These are phyloP conservation scores for Catharus bicknelli DNA, from an alignment of 2,113 vertebrate species.

Conservation along the genomic window DNA sequence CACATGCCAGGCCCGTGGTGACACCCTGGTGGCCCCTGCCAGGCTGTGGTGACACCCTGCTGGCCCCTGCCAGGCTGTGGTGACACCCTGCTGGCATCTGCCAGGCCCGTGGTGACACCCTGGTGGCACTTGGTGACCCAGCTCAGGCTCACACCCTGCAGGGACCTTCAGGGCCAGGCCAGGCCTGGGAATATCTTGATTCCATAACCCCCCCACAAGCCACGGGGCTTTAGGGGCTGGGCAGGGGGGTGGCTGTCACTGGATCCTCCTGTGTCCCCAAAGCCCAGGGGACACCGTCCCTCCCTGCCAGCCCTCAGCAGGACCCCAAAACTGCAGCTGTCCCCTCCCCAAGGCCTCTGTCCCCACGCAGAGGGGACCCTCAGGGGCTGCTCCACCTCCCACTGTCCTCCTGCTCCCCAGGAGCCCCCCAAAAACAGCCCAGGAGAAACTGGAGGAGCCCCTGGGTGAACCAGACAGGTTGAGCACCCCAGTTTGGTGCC, in stretches of 20 bases:
- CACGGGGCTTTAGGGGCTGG: neutral
- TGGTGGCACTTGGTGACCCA: neutral
- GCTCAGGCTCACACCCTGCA: neutral
- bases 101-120: neutral
- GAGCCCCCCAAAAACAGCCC: neutral
- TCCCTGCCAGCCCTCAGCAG: neutral
- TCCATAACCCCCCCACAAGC: slow-evolving; percentile 7
- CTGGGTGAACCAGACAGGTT: neutral
- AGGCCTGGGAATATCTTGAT: neutral
- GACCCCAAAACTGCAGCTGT: fast-evolving
- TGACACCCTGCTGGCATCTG: neutral
- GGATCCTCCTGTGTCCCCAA: neutral
- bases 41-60: neutral
- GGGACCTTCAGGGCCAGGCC: neutral
- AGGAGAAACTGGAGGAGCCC: neutral
- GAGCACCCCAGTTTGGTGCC: neutral
- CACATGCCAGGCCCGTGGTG: neutral
- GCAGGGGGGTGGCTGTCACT: slow-evolving; percentile 1
- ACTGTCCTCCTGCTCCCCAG: neutral
- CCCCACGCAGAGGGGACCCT: neutral
- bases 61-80: neutral
- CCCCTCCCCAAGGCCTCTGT: neutral
- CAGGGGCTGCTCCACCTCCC: neutral
- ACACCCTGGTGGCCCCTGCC: neutral
- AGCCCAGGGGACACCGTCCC: fast-evolving